A percentile compares a stretch with the other conserved stretches of the same genome.
Conservation (phyloP, 2,113 vertebrate genomes). For the Serinus canaria region DNA sequence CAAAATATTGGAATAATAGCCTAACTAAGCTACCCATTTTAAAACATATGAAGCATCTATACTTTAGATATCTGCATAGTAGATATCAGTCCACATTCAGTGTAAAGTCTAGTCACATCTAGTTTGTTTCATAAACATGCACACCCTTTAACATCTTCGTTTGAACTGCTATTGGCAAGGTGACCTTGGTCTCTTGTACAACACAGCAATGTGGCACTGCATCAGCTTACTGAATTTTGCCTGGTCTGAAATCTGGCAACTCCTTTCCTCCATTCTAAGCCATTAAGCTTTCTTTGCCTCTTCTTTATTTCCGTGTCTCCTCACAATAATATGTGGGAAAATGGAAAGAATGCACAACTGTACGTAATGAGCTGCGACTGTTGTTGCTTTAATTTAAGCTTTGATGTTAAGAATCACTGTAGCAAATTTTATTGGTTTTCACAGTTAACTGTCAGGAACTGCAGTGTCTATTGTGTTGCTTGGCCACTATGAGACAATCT, state of each 20-base stretch:
- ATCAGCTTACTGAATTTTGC: neutral
- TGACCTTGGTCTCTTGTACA: neutral
- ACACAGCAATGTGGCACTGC: neutral
- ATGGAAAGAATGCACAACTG: neutral
- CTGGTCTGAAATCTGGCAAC: neutral
- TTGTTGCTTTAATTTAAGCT: neutral
- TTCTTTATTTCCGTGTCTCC: constrained; percentile 5
- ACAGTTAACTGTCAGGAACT: constrained; percentile 14
- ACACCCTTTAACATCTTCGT: neutral
- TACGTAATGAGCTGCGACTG: neutral
- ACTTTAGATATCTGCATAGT: neutral
- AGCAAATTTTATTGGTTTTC: neutral
- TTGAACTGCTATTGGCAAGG: neutral
- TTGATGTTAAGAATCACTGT: neutral
- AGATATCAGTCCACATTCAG: neutral
- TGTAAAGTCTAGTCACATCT: neutral
- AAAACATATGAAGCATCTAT: neutral
- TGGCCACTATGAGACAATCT: neutral
- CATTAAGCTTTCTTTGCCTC: constrained; percentile 3
- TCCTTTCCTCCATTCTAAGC: neutral
- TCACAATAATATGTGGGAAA: neutral
- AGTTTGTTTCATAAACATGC: neutral
- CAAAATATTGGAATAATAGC: neutral
- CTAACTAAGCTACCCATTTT: neutral
- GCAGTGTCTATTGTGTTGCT: neutral